phyloP scores from a whole-genome alignment of 2,797 vertebrate species.

The Periophthalmus magnuspinnatus region DNA sequence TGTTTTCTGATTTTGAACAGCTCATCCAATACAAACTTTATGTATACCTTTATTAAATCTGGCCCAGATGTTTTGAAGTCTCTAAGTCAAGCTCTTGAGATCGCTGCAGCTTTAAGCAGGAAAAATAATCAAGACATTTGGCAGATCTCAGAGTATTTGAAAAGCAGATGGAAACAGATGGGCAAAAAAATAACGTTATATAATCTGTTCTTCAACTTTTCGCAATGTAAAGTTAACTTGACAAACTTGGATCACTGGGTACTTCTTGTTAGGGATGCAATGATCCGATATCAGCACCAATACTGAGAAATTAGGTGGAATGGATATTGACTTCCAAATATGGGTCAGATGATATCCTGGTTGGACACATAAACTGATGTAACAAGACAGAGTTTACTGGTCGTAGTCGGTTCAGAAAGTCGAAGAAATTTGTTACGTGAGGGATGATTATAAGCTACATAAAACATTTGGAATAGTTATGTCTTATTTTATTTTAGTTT shows the following conservation, averaged over 20 bases:
- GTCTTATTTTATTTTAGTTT: too few relatives aligned
- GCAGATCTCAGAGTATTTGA: slow-evolving; percentile 1
- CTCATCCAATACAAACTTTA: neutral
- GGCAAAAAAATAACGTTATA: neutral
- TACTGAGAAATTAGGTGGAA: too few relatives aligned
- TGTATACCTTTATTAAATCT: neutral
- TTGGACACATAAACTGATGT: too few relatives aligned
- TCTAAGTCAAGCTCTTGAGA: neutral
- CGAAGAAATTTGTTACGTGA: too few relatives aligned
- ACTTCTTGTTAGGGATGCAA: too few relatives aligned
- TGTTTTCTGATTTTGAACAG: neutral
- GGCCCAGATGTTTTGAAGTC: neutral
- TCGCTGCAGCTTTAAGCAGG: neutral
- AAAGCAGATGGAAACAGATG: slow-evolving; percentile 11
- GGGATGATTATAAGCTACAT: too few relatives aligned
- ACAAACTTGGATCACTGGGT: neutral
- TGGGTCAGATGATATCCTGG: too few relatives aligned
- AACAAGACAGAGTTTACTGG: too few relatives aligned
- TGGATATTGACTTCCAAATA: too few relatives aligned
- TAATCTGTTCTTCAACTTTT: neutral
- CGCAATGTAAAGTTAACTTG: neutral
- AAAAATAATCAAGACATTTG: neutral
- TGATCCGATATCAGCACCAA: too few relatives aligned
- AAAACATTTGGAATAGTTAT: too few relatives aligned
- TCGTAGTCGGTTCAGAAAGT: too few relatives aligned